These are phyloP conservation scores for Apamea epomidion DNA, from an alignment of 2,888 invertebrate species.

Conservation along the genomic window DNA sequence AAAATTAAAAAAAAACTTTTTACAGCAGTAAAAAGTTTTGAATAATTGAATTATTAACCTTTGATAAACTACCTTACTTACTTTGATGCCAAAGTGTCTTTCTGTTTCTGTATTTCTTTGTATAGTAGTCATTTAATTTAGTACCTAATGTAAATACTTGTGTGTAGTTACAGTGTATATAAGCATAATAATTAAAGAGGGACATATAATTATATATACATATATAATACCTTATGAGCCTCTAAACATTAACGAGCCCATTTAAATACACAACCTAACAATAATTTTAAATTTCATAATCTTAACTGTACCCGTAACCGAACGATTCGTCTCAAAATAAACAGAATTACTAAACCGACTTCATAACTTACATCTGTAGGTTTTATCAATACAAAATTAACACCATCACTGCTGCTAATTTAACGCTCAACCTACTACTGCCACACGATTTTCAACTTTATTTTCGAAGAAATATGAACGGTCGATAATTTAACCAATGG, in stretches of 20 bases:
- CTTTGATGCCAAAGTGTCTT: too few species aligned
- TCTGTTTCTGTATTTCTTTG: not conserved
- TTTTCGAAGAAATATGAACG: not conserved
- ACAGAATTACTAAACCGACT: conserved; percentile 49
- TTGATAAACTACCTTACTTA: too few species aligned
- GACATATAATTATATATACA: too few species aligned
- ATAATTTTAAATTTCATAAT: conserved; percentile 44
- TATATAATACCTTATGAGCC: not conserved
- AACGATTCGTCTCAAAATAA: conserved; percentile 62
- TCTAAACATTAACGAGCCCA: conserved; percentile 5
- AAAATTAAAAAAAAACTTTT: too few species aligned
- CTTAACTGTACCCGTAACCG: conserved; percentile 15
- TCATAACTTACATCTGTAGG: conserved; percentile 58
- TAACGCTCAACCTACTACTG: conserved; percentile 16
- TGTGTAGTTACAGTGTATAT: not conserved
- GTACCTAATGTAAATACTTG: not conserved
- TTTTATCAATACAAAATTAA: conserved; percentile 66
- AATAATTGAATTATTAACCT: too few species aligned
- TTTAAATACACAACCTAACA: not conserved
- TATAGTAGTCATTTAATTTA: not conserved
- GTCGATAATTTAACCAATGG: not conserved
- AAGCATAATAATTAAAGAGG: not conserved
- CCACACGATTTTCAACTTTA: conserved; percentile 24
- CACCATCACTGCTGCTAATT: conserved; percentile 55
- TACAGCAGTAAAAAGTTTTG: too few species aligned